These are phyloP conservation scores for Sitophilus oryzae DNA, from an alignment of 1,140 invertebrate species.

Conservation along the genomic window DNA sequence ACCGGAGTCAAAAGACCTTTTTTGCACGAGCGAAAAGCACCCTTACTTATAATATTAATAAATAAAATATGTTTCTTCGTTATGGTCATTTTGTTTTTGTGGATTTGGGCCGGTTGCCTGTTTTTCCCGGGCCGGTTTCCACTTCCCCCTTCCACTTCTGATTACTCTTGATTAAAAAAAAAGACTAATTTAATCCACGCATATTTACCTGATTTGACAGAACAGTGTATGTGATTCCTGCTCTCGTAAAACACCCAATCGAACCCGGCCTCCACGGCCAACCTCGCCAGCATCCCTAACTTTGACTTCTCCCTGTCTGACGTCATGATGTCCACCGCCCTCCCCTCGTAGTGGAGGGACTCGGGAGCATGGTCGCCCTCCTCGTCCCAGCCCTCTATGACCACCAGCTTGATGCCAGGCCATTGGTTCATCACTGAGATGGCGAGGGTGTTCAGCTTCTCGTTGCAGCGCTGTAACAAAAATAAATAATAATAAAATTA, in stretches of 20 bases:
- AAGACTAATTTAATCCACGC: no score
- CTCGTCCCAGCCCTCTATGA: constrained; percentile 93
- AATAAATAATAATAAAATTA: no score
- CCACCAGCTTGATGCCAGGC: constrained; percentile 86
- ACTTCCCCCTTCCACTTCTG: no score
- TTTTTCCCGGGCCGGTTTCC: no score
- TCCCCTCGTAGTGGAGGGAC: constrained; percentile 91
- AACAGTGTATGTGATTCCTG: constrained; percentile 91
- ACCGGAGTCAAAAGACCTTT: no score
- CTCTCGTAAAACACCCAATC: constrained; percentile 98
- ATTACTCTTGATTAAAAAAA: neutral
- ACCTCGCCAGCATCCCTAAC: constrained; percentile 89
- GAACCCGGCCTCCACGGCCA: constrained; percentile 96
- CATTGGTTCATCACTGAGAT: constrained; percentile 97
- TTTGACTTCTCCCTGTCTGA: constrained; percentile 87
- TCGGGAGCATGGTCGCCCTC: constrained; percentile 71
- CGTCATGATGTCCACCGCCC: constrained; percentile 92
- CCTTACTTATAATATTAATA: no score
- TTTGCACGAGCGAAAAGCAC: no score
- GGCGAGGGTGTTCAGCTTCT: constrained; percentile 89
- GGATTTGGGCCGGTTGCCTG: no score
- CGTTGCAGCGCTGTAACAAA: constrained; percentile 87
- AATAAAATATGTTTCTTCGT: no score
- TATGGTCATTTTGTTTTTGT: no score
- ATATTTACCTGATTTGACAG: constrained; percentile 90